A percentile compares a stretch with the other conserved stretches of the same genome.
Conservation (phyloP, 2,888 invertebrate genomes). For the Oscheius sp. region DNA sequence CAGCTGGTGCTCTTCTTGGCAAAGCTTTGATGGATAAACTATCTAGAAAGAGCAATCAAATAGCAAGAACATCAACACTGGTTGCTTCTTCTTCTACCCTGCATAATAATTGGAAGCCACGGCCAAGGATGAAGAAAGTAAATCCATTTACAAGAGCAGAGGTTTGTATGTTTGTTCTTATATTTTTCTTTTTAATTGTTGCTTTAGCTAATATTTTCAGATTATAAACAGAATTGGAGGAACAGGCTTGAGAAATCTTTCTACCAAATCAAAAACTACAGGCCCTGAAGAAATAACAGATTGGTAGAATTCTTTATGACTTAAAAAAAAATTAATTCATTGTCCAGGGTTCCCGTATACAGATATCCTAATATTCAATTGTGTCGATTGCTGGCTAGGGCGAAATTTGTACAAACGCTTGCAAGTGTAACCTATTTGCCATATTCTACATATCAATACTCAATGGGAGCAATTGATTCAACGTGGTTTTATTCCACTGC, state of each 20-base stretch:
- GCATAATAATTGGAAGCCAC: background rate
- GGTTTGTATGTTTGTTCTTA: background rate
- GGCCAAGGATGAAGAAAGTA: background rate
- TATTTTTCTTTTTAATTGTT: background rate
- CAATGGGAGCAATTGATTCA: constrained; percentile 26
- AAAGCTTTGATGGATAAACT: constrained; percentile 23
- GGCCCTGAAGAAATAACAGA: constrained; percentile 27
- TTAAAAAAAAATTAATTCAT: background rate
- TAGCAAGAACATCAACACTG: background rate
- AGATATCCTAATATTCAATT: constrained; percentile 52
- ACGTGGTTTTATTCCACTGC: constrained; percentile 35
- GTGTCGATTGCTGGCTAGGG: constrained; percentile 48
- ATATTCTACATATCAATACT: constrained; percentile 36
- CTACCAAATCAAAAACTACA: constrained; percentile 12
- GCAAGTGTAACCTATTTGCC: constrained; percentile 51
- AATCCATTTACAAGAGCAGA: constrained; percentile 22
- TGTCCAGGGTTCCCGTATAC: constrained; percentile 56
- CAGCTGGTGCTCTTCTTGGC: constrained; percentile 20
- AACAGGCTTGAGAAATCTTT: constrained; percentile 25
- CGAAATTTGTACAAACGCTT: constrained; percentile 58
- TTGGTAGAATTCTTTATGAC: constrained; percentile 25
- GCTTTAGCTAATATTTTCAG: too few species aligned
- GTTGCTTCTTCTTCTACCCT: background rate
- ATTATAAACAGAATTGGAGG: constrained; percentile 37
- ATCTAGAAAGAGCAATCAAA: background rate